These are phyloP conservation scores for Limulus polyphemus DNA, from an alignment of 2,888 invertebrate genomes.

Conservation along the genomic window DNA sequence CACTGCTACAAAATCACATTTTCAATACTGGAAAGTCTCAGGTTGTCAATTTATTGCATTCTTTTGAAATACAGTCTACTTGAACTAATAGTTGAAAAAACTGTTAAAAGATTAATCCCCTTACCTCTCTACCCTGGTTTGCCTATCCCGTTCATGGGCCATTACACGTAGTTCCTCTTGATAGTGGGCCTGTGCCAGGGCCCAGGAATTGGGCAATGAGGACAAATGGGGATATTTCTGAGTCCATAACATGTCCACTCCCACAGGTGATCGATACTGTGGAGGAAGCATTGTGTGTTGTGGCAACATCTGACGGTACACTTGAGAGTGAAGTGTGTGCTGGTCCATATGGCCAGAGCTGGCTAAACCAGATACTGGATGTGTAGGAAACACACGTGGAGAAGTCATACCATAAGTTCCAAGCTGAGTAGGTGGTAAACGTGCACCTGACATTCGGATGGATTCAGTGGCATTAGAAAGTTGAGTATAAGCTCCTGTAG, in stretches of 20 bases:
- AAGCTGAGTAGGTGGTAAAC: conserved; percentile 9
- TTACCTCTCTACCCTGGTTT: conserved; percentile 6
- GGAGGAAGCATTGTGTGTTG: conserved; percentile 12
- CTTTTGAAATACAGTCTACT: no score
- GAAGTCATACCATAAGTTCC: conserved; percentile 15
- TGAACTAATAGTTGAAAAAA: no score
- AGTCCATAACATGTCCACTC: conserved; percentile 17
- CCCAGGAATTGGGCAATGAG: conserved; percentile 5
- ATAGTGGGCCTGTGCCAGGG: conserved; percentile 3
- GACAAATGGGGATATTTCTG: conserved; percentile 3
- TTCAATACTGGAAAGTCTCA: no score
- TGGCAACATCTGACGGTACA: conserved; percentile 14
- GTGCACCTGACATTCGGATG: no score
- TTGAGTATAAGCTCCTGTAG: no score
- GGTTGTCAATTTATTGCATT: no score
- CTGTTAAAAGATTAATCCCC: not conserved
- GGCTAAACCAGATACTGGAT: not conserved
- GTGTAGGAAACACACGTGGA: conserved; percentile 5
- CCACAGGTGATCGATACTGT: conserved; percentile 10
- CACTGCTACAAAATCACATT: no score
- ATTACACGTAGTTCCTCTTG: conserved; percentile 10
- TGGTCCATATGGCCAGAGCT: conserved; percentile 3
- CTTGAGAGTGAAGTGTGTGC: conserved; percentile 13
- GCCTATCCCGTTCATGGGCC: conserved; percentile 3
- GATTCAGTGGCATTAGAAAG: no score